Percentiles rank a stretch among this genome's conserved stretches.
Evolutionary conservation across 2,888 invertebrate species (phyloP).

Genomic region (Lordiphosa fenestrarum): DNA sequence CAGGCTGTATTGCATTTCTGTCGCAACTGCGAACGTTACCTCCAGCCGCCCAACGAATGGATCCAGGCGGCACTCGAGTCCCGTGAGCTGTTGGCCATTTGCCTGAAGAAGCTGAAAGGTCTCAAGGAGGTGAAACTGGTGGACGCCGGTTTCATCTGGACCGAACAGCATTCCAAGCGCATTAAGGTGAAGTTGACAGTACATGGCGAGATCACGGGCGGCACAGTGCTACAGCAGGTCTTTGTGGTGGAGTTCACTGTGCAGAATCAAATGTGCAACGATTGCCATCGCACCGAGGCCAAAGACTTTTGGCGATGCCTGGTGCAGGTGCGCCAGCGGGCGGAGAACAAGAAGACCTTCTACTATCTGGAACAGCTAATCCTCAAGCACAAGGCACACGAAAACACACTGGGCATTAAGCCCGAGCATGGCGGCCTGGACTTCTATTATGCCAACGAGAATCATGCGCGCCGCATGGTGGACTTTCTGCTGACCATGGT

Average conservation of each 20-base stretch:
- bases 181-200: slow-evolving; percentile 97
- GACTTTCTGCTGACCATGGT: slow-evolving; percentile 94
- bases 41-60: slow-evolving; percentile 96
- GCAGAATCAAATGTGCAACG: slow-evolving; percentile 97
- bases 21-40: slow-evolving; percentile 95
- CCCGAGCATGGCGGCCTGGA: slow-evolving; percentile 94
- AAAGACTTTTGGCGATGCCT: slow-evolving; percentile 98
- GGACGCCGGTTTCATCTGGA: slow-evolving; percentile 99
- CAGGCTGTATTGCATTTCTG: slow-evolving; percentile 95
- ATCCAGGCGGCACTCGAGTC: slow-evolving; percentile 92
- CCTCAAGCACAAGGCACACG: slow-evolving; percentile 96
- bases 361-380: slow-evolving; percentile 98
- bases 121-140: slow-evolving; percentile 93
- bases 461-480: slow-evolving; percentile 95
- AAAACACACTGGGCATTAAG: slow-evolving; percentile 93
- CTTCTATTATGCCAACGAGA: slow-evolving; percentile 94
- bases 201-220: slow-evolving; percentile 96
- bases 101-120: slow-evolving; percentile 95
- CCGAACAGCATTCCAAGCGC: slow-evolving; percentile 98
- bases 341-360: slow-evolving; percentile 97
- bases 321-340: slow-evolving; percentile 92
- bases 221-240: slow-evolving; percentile 94
- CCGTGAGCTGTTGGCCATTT: slow-evolving; percentile 92
- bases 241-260: slow-evolving; percentile 96
- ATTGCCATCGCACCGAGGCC: slow-evolving; percentile 97